A percentile compares a stretch with the other conserved stretches of the same genome.
Evolutionary conservation across 2,797 vertebrate genomes (phyloP).

Genomic region (Gymnothorax reevesii): DNA sequence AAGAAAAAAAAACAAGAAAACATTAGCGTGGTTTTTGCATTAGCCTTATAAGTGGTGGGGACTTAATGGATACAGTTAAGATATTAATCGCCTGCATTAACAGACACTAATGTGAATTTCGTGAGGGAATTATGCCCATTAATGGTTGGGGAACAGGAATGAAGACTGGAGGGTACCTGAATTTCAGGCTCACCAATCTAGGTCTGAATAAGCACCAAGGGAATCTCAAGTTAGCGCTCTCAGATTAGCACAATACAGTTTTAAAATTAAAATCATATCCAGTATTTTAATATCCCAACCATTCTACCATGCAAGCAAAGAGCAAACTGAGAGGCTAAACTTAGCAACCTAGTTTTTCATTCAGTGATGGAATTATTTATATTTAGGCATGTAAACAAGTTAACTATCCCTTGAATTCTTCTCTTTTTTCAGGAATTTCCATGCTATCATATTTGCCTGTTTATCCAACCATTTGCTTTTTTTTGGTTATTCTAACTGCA

Average conservation of each 20-base stretch:
- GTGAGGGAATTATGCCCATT: not conserved
- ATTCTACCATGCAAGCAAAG: not conserved
- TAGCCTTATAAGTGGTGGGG: not conserved
- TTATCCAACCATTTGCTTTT: not conserved
- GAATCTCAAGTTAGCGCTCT: too few relatives aligned
- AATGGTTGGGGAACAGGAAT: not conserved
- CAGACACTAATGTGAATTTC: not conserved
- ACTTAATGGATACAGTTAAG: constrained; percentile 8
- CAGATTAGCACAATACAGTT: too few relatives aligned
- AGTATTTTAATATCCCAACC: not conserved
- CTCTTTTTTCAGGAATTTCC: not conserved
- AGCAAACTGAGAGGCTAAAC: not conserved
- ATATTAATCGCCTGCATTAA: constrained; percentile 1
- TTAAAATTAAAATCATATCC: too few relatives aligned
- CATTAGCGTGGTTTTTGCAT: constrained; percentile 5
- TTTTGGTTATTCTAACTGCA: not conserved
- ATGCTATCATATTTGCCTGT: not conserved
- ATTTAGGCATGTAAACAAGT: not conserved
- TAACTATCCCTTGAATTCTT: not conserved
- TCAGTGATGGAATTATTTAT: not conserved
- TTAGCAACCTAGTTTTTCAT: not conserved
- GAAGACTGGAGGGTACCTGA: not conserved
- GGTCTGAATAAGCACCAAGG: not conserved
- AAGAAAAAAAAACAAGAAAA: not conserved
- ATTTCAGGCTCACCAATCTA: not conserved